Evolutionary conservation across 2,888 invertebrate genomes (phyloP).

Genomic region (Caenorhabditis sp.): DNA sequence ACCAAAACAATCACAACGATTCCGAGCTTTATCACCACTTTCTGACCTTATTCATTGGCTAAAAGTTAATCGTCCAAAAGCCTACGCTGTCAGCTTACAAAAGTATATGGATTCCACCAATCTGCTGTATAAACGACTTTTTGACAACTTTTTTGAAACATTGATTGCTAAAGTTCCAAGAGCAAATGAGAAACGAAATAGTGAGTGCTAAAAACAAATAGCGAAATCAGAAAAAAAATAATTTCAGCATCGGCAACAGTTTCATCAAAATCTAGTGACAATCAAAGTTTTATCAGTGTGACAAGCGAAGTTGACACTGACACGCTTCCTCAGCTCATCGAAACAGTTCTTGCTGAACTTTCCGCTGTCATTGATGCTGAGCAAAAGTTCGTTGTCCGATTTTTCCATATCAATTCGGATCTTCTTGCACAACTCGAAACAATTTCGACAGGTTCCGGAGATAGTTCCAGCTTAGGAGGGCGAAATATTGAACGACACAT

Average conservation of each 20-base stretch:
- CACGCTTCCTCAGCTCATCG: constrained; percentile 76
- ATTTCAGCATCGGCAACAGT: constrained; percentile 22
- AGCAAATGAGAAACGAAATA: constrained; percentile 23
- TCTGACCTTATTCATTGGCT: constrained; percentile 65
- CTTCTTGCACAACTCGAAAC: constrained; percentile 58
- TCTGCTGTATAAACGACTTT: constrained; percentile 57
- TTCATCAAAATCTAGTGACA: constrained; percentile 25
- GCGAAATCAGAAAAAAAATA: constrained; percentile 7
- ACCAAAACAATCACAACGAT: constrained; percentile 82
- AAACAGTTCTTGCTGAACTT: constrained; percentile 85
- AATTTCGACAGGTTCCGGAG: constrained; percentile 56
- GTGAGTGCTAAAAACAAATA: no score
- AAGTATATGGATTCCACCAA: constrained; percentile 63
- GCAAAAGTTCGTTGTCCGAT: constrained; percentile 90
- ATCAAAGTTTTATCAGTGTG: constrained; percentile 31
- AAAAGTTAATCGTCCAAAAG: constrained; percentile 73
- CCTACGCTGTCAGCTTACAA: constrained; percentile 46
- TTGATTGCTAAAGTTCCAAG: constrained; percentile 45
- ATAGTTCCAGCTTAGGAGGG: constrained; percentile 50
- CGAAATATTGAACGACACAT: constrained; percentile 68
- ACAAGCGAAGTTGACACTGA: constrained; percentile 38
- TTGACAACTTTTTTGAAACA: constrained; percentile 54
- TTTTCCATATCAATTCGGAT: constrained; percentile 83
- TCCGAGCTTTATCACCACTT: constrained; percentile 82
- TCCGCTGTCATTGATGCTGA: constrained; percentile 91